Percentiles rank a stretch among this genome's conserved stretches.
Evolutionary conservation across 2,113 vertebrate genomes (phyloP).

Genomic region (Bubo blakistoni): DNA sequence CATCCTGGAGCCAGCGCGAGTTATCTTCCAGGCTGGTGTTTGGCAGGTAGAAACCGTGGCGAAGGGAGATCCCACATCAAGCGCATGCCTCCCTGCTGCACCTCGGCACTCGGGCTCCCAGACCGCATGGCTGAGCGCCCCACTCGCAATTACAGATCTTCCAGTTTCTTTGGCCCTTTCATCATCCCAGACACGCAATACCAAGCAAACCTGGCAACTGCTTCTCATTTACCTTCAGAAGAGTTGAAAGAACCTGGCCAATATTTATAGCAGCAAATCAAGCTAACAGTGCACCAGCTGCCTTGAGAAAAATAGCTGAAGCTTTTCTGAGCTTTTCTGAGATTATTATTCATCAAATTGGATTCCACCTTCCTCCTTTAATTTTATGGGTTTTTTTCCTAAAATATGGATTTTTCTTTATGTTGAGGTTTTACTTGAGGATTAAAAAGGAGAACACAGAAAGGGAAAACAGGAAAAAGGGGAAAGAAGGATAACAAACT

Average conservation of each 20-base stretch:
- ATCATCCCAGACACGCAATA: not conserved
- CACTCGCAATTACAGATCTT: not conserved
- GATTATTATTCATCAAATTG: not conserved
- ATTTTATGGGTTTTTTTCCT: not conserved
- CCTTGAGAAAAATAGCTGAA: constrained; percentile 28
- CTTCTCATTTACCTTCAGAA: constrained; percentile 9
- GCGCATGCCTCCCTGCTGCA: not conserved
- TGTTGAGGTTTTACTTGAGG: not conserved
- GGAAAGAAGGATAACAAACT: not conserved
- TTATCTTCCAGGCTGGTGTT: not conserved
- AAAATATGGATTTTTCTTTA: not conserved
- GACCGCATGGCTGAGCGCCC: not conserved
- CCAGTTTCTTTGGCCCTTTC: not conserved
- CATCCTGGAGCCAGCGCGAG: not conserved
- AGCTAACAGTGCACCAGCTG: not conserved
- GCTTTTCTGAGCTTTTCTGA: constrained; percentile 15
- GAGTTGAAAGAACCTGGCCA: constrained; percentile 20
- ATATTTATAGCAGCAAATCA: constrained; percentile 20
- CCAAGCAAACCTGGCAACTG: not conserved
- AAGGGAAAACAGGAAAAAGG: not conserved
- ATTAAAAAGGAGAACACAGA: not conserved
- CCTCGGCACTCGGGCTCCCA: not conserved
- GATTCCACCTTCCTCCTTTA: not conserved
- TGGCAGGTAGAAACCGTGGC: not conserved
- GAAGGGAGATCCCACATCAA: constrained; percentile 5